Percentiles rank a stretch among this genome's conserved stretches.
Evolutionary conservation across 2,888 invertebrate species (phyloP).

Genomic region (Heliconius aoede): DNA sequence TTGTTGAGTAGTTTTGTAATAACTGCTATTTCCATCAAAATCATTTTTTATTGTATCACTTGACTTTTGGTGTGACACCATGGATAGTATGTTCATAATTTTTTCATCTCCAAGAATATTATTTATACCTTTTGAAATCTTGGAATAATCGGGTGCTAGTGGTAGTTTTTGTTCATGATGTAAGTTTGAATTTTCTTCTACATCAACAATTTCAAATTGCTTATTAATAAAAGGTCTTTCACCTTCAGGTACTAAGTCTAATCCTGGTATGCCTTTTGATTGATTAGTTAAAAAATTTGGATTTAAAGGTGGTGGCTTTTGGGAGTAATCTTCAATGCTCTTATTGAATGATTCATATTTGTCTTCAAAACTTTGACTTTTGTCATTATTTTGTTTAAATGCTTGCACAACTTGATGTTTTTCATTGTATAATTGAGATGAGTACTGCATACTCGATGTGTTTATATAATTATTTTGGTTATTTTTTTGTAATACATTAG

Average conservation of each 20-base stretch:
- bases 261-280: constrained; percentile 87
- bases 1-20: constrained; percentile 41
- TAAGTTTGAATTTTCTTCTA: constrained; percentile 52
- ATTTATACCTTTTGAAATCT: constrained; percentile 85
- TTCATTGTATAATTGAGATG: constrained; percentile 54
- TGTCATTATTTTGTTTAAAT: constrained; percentile 56
- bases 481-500: constrained; percentile 47
- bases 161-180: constrained; percentile 40
- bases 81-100: constrained; percentile 84
- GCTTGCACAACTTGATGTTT: constrained; percentile 44
- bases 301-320: constrained; percentile 50
- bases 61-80: constrained; percentile 60
- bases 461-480: constrained; percentile 49
- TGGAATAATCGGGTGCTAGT: constrained; percentile 79
- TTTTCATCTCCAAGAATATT: constrained; percentile 86
- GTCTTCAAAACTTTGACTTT: constrained; percentile 58
- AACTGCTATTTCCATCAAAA: constrained; percentile 56
- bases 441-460: constrained; percentile 47
- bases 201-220: constrained; percentile 66
- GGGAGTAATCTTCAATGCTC: constrained; percentile 50
- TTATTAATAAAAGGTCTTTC: constrained; percentile 53
- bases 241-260: constrained; percentile 86
- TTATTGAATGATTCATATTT: constrained; percentile 62
- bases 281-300: constrained; percentile 64
- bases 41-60: constrained; percentile 49